Base-by-base conservation (phyloP, 2,113 vertebrate species). In the Dicerorhinus sumatrensis region DNA sequence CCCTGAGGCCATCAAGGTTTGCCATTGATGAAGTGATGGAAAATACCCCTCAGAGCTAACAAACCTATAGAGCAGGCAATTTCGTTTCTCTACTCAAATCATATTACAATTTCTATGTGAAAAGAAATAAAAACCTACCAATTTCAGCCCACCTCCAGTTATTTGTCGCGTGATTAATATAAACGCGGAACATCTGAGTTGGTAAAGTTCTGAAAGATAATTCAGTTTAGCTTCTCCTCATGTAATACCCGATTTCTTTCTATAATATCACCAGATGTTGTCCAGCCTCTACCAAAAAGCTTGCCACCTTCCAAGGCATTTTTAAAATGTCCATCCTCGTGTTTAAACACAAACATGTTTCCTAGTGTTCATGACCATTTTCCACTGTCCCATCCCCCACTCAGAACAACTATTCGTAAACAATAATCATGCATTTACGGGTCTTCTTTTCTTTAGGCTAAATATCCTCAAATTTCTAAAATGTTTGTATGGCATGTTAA, bases 231-330 rank as follows among this genome's bases (percentile, higher is more conserved):
- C 13, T 4, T 84, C 42, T 62, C n/a, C 25, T 83, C 42, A 39
- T 83, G 27, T 3, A 12, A 31, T 9, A 27, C 20, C 46, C 2
- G 1, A 58, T 29, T 48, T 36, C 72, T 58, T 36, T 56, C 62
- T 69, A 5, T 1, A 31, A 8, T 1, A 2, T 60, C 62, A n/a
- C 14, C 36, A 79, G 33, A n/a, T 36, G 58, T 2, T 2, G 3
- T 25, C 46, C 46, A 54, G 29, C 25, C 48, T 58, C 62, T 79
- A 36, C 36, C 48, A 58, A 69, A 65, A 76, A 63, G 11, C 51
- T 67, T 69, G 6, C 60, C 62, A 48, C 31, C 58, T 58, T 60
- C 63, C 62, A 87, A 58, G 3, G 5, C 51, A 29, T 29, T 46
- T 93, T 46, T 18, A 6, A 56, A 85, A 67, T 20, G n/a, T 25